Conservation (phyloP, 2,888 invertebrate species). For the Odiellus spinosus region DNA sequence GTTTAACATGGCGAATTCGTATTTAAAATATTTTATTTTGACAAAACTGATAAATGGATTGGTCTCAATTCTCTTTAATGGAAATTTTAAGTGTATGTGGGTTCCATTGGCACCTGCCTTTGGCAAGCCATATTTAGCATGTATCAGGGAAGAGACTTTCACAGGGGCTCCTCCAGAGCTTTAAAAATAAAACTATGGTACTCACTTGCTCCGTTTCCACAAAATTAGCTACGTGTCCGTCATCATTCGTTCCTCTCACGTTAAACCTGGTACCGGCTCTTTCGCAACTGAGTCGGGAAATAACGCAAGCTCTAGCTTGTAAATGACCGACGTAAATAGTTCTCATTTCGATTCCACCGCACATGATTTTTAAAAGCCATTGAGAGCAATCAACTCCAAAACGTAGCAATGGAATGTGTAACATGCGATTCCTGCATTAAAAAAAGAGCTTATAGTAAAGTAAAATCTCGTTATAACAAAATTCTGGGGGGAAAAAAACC, state of each 20-base stretch:
- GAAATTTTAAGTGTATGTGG: too few species aligned
- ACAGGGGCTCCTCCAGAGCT: too few species aligned
- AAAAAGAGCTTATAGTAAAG: constrained; percentile 11
- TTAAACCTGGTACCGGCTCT: constrained; percentile 95
- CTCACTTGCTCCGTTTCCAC: constrained; percentile 97
- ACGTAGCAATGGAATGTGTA: constrained; percentile 79
- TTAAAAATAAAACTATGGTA: constrained; percentile 50
- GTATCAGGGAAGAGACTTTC: too few species aligned
- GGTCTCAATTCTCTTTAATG: too few species aligned
- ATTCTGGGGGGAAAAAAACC: too few species aligned
- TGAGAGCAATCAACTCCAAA: constrained; percentile 75
- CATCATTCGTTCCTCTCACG: constrained; percentile 96
- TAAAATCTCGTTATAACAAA: too few species aligned
- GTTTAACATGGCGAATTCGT: too few species aligned
- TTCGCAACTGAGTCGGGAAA: constrained; percentile 92
- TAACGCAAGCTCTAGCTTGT: constrained; percentile 83
- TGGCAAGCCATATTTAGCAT: too few species aligned
- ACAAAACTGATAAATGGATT: too few species aligned
- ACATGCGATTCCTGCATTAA: constrained; percentile 63
- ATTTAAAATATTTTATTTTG: too few species aligned
- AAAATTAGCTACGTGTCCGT: constrained; percentile 98
- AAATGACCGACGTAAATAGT: constrained; percentile 95
- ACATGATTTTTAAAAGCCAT: constrained; percentile 90
- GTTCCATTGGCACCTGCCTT: too few species aligned
- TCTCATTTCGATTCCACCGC: constrained; percentile 91